A percentile compares a stretch with the other conserved stretches of the same genome.
Evolutionary conservation across 1,140 invertebrate species (phyloP).

Genomic region (Drosophila tsacasi): DNA sequence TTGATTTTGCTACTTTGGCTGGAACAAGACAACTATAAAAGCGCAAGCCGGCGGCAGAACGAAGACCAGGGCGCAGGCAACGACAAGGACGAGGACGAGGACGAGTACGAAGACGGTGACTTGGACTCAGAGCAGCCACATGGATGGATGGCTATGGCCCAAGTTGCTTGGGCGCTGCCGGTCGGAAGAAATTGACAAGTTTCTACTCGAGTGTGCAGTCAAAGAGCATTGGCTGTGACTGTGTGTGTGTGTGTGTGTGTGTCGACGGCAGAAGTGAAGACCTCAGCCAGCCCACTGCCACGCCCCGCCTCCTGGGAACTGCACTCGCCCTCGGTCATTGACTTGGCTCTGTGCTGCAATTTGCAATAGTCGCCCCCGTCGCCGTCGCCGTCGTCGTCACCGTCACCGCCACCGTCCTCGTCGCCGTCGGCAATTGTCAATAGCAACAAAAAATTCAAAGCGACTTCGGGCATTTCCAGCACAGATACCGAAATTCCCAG

Average conservation of each 20-base stretch:
- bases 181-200: slow-evolving; percentile 75
- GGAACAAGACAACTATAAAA: slow-evolving; percentile 75
- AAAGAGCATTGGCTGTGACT: slow-evolving; percentile 60
- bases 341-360: slow-evolving; percentile 67
- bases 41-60: slow-evolving; percentile 35
- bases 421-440: slow-evolving; percentile 65
- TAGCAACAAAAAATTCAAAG: slow-evolving; percentile 75
- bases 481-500: slow-evolving; percentile 39
- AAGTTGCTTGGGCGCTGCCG: slow-evolving; percentile 22
- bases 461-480: slow-evolving; percentile 45
- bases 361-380: slow-evolving; percentile 38
- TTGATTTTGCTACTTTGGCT: slow-evolving; percentile 64
- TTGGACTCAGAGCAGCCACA: background rate
- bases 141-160: slow-evolving; percentile 25
- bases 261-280: slow-evolving; percentile 3
- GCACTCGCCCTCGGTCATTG: slow-evolving; percentile 69
- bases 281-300: slow-evolving; percentile 10
- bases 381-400: background rate
- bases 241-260: slow-evolving; percentile 15
- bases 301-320: slow-evolving; percentile 5
- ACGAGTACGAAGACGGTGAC: background rate
- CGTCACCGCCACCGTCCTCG: background rate
- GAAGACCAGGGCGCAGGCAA: background rate
- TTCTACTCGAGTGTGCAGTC: slow-evolving; percentile 80
- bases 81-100: background rate